These are phyloP conservation scores for Trypoxylus dichotomus DNA, from an alignment of 1,140 invertebrate genomes.

Conservation along the genomic window DNA sequence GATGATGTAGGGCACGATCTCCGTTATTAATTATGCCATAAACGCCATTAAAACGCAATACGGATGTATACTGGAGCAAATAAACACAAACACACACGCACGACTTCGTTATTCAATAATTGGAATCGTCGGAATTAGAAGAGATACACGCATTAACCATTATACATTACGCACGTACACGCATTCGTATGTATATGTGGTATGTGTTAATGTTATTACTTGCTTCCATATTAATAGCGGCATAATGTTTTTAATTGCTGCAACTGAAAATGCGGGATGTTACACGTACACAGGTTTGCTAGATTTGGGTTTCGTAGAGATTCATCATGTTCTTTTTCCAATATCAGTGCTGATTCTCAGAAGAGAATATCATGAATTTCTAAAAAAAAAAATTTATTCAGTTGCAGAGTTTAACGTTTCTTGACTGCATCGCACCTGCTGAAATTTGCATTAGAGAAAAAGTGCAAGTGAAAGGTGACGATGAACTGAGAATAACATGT, in stretches of 20 bases:
- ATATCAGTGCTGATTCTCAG: background rate
- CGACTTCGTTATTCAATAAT: background rate
- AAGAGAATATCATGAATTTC: no score
- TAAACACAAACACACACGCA: background rate
- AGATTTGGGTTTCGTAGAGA: no score
- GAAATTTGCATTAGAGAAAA: no score
- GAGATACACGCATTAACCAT: background rate
- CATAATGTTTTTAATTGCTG: background rate
- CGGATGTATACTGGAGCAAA: conserved; percentile 4
- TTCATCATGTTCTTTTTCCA: no score
- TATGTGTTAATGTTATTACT: background rate
- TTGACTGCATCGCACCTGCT: no score
- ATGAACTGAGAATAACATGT: no score
- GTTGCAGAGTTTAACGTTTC: no score
- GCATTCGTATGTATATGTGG: background rate
- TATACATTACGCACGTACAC: no score
- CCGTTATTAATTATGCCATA: conserved; percentile 20
- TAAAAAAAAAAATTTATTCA: no score
- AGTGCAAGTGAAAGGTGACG: no score
- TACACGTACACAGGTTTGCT: no score
- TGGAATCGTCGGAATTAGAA: background rate
- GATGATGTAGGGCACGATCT: conserved; percentile 20
- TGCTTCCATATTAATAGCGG: background rate
- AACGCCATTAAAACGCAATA: conserved; percentile 19
- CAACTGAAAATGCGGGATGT: background rate